Evolutionary conservation across 2,113 vertebrate species (phyloP).

Genomic region (Brachionichthys hirsutus): DNA sequence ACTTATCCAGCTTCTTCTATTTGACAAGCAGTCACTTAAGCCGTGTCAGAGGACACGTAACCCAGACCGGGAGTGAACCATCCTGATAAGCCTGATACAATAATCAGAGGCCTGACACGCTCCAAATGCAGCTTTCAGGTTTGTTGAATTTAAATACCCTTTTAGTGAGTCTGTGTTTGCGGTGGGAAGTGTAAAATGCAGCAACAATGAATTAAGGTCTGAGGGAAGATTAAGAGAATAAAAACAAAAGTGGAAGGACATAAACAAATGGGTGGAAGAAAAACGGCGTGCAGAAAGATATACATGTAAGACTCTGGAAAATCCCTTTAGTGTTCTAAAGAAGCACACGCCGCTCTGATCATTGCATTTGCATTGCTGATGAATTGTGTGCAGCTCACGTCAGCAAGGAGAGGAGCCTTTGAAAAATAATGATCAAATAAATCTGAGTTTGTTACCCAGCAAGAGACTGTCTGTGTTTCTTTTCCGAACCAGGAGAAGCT

Average conservation of each 20-base stretch:
- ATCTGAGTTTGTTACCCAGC: slow-evolving; percentile 77
- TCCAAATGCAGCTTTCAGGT: no score
- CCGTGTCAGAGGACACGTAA: background rate
- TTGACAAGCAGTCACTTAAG: slow-evolving; percentile 19
- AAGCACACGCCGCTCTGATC: background rate
- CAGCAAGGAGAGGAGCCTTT: background rate
- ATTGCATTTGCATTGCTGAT: background rate
- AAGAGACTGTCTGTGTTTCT: slow-evolving; percentile 78
- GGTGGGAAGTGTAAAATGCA: background rate
- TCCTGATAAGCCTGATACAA: background rate
- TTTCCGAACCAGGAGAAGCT: slow-evolving; percentile 79
- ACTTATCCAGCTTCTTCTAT: slow-evolving; percentile 61
- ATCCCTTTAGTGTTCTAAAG: background rate
- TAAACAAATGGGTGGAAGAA: background rate
- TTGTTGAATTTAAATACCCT: background rate
- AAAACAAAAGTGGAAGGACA: background rate
- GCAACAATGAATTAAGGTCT: background rate
- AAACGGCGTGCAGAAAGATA: background rate
- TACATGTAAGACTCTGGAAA: background rate
- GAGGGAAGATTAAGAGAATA: background rate
- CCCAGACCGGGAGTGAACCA: background rate
- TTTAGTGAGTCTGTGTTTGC: slow-evolving; percentile 1
- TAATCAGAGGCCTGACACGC: background rate
- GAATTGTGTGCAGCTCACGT: slow-evolving; percentile 9
- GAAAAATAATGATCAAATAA: slow-evolving; percentile 14